Percentiles rank a stretch among this genome's conserved stretches.
Conservation (phyloP, 2,888 invertebrate species). For the Buathra laborator region DNA sequence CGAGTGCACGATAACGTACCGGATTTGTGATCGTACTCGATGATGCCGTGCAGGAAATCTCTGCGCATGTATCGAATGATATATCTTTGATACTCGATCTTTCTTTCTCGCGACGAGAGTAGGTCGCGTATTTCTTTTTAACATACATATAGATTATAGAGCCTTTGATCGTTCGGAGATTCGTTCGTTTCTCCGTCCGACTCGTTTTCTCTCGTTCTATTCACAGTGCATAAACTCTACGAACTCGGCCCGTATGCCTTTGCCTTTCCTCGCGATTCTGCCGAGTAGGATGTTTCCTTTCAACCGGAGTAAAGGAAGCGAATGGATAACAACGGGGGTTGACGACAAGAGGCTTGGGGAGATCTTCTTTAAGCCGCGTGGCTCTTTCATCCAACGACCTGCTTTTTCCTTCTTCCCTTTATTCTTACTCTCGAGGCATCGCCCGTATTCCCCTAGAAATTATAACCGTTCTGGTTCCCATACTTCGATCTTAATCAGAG, state of each 20-base stretch:
- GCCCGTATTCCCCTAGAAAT: conserved; percentile 41
- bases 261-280: conserved; percentile 38
- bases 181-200: conserved; percentile 30
- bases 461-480: conserved; percentile 37
- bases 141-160: conserved; percentile 44
- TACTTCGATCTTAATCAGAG: conserved; percentile 48
- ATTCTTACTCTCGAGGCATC: conserved; percentile 1
- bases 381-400: conserved; percentile 24
- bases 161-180: conserved; percentile 44
- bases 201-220: conserved; percentile 20
- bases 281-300: conserved; percentile 46
- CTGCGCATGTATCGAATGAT: not conserved
- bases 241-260: conserved; percentile 31
- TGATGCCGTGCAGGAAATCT: not conserved
- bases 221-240: not conserved
- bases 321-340: conserved; percentile 51
- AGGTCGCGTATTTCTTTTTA: conserved; percentile 14
- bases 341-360: conserved; percentile 28
- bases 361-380: conserved; percentile 37
- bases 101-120: conserved; percentile 20
- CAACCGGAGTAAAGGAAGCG: conserved; percentile 12
- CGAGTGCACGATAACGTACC: not conserved
- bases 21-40: not conserved
- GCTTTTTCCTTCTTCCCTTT: conserved; percentile 20
- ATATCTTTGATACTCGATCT: conserved; percentile 35